phyloP scores from a whole-genome alignment of 2,113 vertebrate species.

The Barnardius zonarius region DNA sequence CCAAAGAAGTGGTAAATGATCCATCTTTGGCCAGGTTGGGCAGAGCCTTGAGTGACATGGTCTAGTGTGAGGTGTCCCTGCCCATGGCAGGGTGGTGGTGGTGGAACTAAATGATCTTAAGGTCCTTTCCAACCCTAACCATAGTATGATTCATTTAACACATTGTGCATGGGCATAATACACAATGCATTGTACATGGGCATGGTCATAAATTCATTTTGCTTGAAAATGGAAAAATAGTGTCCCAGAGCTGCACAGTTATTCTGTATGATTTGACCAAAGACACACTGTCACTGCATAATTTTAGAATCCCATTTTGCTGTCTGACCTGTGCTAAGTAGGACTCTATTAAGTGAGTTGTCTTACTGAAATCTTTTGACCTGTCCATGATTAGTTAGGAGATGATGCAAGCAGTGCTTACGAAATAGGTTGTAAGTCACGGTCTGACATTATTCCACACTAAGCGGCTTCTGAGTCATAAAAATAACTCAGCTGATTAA shows the following conservation, averaged over 20 bases:
- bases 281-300: not conserved
- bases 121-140: not conserved
- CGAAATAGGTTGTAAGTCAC: constrained; percentile 23
- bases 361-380: constrained; percentile 10
- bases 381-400: not conserved
- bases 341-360: not conserved
- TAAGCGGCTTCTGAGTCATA: not conserved
- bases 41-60: too few species aligned
- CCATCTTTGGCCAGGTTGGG: too few species aligned
- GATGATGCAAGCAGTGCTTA: not conserved
- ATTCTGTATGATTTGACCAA: not conserved
- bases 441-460: not conserved
- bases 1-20: too few species aligned
- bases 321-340: constrained; percentile 28
- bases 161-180: not conserved
- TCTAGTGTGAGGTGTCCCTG: too few species aligned
- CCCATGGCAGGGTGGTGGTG: too few species aligned
- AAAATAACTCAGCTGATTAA: not conserved
- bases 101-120: not conserved
- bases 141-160: not conserved
- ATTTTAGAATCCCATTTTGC: constrained; percentile 7
- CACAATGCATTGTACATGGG: not conserved
- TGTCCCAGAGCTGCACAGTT: not conserved
- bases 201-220: not conserved
- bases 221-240: not conserved